Base-by-base conservation (phyloP, 2,888 invertebrate species). In the Abscondita cerata region DNA sequence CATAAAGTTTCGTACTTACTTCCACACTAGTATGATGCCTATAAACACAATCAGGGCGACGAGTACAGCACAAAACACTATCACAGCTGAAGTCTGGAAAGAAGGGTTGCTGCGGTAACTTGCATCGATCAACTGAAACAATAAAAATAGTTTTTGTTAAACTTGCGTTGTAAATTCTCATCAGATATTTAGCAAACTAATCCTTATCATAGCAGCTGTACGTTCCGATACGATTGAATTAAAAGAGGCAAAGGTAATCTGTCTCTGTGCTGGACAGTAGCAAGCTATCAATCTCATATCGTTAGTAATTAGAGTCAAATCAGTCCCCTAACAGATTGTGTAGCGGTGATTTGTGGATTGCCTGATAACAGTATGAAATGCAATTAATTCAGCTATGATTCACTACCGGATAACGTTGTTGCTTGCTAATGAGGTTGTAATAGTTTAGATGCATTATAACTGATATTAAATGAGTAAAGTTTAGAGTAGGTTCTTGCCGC, bases 41-140 rank as follows among this genome's bases (percentile, higher is more conserved):
- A 93, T 87, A 76, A 92, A 87, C 70, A 92, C 87, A 78, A 91
- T 89, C 72, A 91, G 84, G 71, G 91, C 84, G 71, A 93, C 84
- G 63, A 92, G 86, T 73, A 92, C 86, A 74, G 92, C 91, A 81
- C 91, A 91, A 72, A 92, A 87, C 68, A 89, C 91, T 81, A 93
- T 92, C 81, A 91, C 89, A 73, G 92, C 92, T 72, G 92, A 90
- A 70, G 92, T 92, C 82, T 92, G 92, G 73, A 93, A 83, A 68
- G 92, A 90, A 71, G 92, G 92, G 78, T 91, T 91, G 81, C 89
- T 91, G 81, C 92, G 90, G 81, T 92, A 91, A 83, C 92, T 92
- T 70, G 92, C 92, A 83, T 93, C 92, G 82, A 93, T 89, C 83
- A 92, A 90, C 93, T 93, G 91, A 6, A 88, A 89, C 73, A 73